phyloP scores from a whole-genome alignment of 2,888 invertebrate genomes.

The Alviniconcha strummeri region DNA sequence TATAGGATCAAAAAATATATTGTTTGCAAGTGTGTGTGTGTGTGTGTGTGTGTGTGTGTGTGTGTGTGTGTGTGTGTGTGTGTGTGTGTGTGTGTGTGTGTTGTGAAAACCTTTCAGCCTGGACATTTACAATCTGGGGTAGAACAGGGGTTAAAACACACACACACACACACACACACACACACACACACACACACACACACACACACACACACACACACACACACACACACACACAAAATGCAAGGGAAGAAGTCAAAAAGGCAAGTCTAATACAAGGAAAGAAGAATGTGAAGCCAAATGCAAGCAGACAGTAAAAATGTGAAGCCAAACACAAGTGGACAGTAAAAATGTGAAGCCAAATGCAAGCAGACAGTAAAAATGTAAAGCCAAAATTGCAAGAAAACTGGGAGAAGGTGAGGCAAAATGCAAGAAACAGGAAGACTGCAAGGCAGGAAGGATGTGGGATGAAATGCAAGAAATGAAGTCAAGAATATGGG shows the following conservation, averaged over 20 bases:
- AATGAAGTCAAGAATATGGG: too few species aligned
- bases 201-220: neutral
- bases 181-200: neutral
- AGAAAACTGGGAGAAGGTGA: too few species aligned
- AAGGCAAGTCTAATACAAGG: neutral
- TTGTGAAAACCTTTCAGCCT: too few species aligned
- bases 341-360: too few species aligned
- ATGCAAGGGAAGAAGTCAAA: neutral
- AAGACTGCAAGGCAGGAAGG: neutral
- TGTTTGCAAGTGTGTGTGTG: too few species aligned
- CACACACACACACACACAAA: neutral
- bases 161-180: conserved; percentile 3
- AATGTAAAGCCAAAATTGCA: too few species aligned
- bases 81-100: too few species aligned
- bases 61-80: too few species aligned
- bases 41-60: too few species aligned
- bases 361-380: neutral
- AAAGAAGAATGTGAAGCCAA: neutral
- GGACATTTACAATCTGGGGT: too few species aligned
- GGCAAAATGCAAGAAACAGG: neutral
- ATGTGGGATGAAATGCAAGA: too few species aligned
- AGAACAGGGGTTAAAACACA: neutral
- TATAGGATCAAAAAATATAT: too few species aligned
- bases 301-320: neutral
- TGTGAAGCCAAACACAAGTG: neutral